Conservation (phyloP, 2,888 invertebrate genomes). For the Stegana nigrithorax region DNA sequence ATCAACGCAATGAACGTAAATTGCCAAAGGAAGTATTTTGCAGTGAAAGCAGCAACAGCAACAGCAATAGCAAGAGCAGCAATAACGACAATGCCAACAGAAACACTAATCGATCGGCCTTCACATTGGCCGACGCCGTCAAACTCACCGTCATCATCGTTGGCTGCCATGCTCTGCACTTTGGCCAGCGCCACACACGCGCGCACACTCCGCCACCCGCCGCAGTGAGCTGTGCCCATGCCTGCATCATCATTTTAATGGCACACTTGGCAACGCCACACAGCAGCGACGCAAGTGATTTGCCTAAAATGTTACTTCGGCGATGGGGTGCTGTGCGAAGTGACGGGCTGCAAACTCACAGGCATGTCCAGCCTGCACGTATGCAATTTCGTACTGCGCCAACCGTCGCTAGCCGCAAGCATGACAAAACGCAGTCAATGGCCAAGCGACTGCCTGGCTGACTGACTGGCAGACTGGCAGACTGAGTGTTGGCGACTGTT, state of each 20-base stretch:
- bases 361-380: neutral
- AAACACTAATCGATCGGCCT: neutral
- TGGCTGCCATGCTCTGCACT: too few relatives aligned
- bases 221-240: neutral
- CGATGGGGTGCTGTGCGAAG: too few relatives aligned
- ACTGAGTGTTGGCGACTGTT: too few relatives aligned
- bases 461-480: neutral
- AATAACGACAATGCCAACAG: neutral
- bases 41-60: neutral
- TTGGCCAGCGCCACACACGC: neutral
- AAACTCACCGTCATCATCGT: neutral
- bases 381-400: too few relatives aligned
- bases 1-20: neutral
- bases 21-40: neutral
- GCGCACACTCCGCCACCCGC: neutral
- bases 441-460: neutral
- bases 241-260: neutral
- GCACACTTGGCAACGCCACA: slow-evolving; percentile 4
- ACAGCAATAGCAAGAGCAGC: neutral
- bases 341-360: too few relatives aligned
- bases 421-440: too few relatives aligned
- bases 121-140: neutral
- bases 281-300: too few relatives aligned
- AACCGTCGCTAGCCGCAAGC: too few relatives aligned
- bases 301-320: too few relatives aligned